Percentiles rank a stretch among this genome's conserved stretches.
Evolutionary conservation across 2,888 invertebrate genomes (phyloP).

Genomic region (Pyrrhosoma nymphula): DNA sequence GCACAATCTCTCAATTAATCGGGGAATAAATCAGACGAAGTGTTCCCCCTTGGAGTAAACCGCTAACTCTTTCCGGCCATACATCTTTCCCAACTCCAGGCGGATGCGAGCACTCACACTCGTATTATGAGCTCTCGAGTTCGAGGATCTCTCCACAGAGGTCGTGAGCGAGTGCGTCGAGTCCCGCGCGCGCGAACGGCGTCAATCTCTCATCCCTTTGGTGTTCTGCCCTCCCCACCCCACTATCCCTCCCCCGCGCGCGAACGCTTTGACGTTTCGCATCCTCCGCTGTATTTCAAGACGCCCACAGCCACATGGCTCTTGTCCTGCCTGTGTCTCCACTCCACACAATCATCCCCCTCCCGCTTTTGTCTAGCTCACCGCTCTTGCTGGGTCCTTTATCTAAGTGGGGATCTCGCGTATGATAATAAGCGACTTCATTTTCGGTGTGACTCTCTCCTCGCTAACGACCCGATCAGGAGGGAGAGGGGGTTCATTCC

Average conservation of each 20-base stretch:
- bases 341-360: too few relatives aligned
- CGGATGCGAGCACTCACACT: neutral
- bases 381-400: neutral
- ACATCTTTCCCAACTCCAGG: neutral
- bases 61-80: constrained; percentile 1
- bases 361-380: neutral
- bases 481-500: neutral
- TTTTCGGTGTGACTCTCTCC: neutral
- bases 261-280: neutral
- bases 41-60: neutral
- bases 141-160: constrained; percentile 30
- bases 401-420: neutral
- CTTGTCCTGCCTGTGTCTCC: too few relatives aligned
- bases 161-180: neutral
- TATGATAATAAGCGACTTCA: constrained; percentile 24
- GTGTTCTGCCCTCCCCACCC: neutral
- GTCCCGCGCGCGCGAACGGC: neutral
- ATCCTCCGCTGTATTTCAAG: constrained; percentile 22
- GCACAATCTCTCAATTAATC: constrained; percentile 62
- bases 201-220: neutral
- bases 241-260: too few relatives aligned
- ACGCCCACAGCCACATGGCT: neutral
- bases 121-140: neutral
- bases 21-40: constrained; percentile 45
- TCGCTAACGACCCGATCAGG: neutral